Evolutionary conservation across 2,113 vertebrate species (phyloP).

Genomic region (Amphiprion percula): DNA sequence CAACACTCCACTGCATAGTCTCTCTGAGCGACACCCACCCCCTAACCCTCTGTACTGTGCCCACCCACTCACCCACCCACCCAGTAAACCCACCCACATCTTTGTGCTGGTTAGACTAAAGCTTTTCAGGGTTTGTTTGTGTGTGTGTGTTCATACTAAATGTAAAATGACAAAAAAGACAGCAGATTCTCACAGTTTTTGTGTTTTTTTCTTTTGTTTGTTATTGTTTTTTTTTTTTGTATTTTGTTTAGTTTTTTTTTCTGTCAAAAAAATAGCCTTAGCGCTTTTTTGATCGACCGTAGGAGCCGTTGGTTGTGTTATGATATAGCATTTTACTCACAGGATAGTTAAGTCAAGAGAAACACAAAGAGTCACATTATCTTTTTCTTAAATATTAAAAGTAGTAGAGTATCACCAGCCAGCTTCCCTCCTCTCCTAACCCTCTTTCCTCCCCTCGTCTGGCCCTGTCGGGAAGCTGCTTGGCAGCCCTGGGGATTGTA

Average conservation of each 20-base stretch:
- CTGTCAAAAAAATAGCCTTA: constrained; percentile 57
- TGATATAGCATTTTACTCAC: constrained; percentile 79
- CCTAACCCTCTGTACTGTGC: neutral
- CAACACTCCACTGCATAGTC: constrained; percentile 87
- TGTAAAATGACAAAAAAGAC: constrained; percentile 78
- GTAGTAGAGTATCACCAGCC: constrained; percentile 82
- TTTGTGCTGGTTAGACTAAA: constrained; percentile 90
- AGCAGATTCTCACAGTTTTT: constrained; percentile 86
- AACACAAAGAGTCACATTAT: constrained; percentile 79
- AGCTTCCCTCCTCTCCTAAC: constrained; percentile 57
- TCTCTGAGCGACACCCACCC: constrained; percentile 76
- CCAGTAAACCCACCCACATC: constrained; percentile 60
- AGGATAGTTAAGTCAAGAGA: constrained; percentile 79
- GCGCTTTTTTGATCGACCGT: constrained; percentile 79
- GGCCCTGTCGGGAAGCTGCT: constrained; percentile 73
- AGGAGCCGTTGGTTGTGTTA: constrained; percentile 77
- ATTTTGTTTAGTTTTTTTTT: constrained; percentile 29
- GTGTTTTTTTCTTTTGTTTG: constrained; percentile 30
- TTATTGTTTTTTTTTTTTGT: constrained; percentile 22
- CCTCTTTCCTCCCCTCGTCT: constrained; percentile 54
- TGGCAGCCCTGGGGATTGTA: constrained; percentile 85
- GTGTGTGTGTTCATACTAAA: constrained; percentile 71
- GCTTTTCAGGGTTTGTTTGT: constrained; percentile 84
- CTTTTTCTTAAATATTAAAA: constrained; percentile 81
- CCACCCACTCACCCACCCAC: constrained; percentile 31